These are phyloP conservation scores for Acronicta aceris DNA, from an alignment of 2,888 invertebrate genomes.

Conservation along the genomic window DNA sequence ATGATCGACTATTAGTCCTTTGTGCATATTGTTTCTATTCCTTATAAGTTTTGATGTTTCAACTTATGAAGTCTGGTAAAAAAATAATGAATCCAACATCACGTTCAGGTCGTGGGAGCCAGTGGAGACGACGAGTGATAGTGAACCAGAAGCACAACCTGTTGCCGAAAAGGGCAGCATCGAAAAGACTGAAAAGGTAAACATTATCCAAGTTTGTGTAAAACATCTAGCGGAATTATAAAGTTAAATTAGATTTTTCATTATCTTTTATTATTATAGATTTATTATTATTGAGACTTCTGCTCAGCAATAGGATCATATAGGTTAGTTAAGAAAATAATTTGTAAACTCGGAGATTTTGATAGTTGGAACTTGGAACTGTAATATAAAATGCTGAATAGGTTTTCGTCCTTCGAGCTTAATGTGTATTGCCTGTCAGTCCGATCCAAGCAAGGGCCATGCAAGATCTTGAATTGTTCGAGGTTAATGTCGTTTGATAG, in stretches of 20 bases:
- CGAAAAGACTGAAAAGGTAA: conserved; percentile 88
- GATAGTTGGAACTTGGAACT: too few relatives aligned
- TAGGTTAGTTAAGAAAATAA: too few relatives aligned
- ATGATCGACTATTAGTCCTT: too few relatives aligned
- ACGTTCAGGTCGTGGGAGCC: conserved; percentile 80
- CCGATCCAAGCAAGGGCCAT: not conserved
- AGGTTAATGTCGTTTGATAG: too few relatives aligned
- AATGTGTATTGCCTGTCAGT: not conserved
- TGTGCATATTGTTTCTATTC: too few relatives aligned
- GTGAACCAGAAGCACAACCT: conserved; percentile 79
- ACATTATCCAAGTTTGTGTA: not conserved
- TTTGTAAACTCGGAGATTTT: too few relatives aligned
- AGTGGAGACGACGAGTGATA: conserved; percentile 81
- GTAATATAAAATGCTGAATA: not conserved
- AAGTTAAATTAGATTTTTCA: not conserved
- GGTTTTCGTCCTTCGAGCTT: not conserved
- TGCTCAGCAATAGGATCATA: too few relatives aligned
- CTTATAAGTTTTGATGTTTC: too few relatives aligned
- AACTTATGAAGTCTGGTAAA: too few relatives aligned
- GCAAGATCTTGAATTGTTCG: too few relatives aligned
- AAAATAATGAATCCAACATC: not conserved
- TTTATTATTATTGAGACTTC: too few relatives aligned
- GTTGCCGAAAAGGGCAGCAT: conserved; percentile 84
- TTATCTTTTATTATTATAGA: too few relatives aligned
- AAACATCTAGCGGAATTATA: not conserved